Evolutionary conservation across 2,888 invertebrate species (phyloP).

Genomic region (Pollenia labialis): DNA sequence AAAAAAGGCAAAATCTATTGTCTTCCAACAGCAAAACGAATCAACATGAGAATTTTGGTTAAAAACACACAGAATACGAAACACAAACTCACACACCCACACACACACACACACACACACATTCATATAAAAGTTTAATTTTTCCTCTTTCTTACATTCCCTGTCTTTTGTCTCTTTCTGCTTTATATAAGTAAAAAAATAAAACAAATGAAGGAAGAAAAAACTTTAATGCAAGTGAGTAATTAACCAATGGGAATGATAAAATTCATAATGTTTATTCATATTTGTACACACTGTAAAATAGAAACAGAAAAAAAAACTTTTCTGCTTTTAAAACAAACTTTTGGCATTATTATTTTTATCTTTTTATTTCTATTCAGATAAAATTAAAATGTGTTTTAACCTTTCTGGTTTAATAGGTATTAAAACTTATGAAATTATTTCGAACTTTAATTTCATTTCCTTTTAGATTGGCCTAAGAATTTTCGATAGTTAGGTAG

Average conservation of each 20-base stretch:
- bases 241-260: conserved; percentile 64
- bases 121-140: neutral
- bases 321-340: conserved; percentile 31
- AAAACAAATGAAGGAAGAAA: conserved; percentile 3
- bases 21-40: conserved; percentile 13
- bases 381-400: conserved; percentile 36
- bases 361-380: neutral
- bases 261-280: conserved; percentile 23
- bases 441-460: neutral
- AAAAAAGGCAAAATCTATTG: conserved; percentile 50
- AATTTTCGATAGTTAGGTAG: no score
- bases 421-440: conserved; percentile 3
- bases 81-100: neutral
- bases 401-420: conserved; percentile 23
- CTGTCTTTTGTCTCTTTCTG: conserved; percentile 53
- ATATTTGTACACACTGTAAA: neutral
- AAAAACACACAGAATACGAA: neutral
- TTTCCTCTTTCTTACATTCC: conserved; percentile 14
- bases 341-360: conserved; percentile 9
- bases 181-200: neutral
- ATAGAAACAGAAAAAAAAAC: neutral
- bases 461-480: neutral
- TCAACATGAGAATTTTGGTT: neutral
- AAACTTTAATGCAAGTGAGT: conserved; percentile 23
- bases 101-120: neutral